Evolutionary conservation across 2,888 invertebrate genomes (phyloP), one percentile per base, ranked within the genome.

Genomic region (Cerastoderma edule): DNA sequence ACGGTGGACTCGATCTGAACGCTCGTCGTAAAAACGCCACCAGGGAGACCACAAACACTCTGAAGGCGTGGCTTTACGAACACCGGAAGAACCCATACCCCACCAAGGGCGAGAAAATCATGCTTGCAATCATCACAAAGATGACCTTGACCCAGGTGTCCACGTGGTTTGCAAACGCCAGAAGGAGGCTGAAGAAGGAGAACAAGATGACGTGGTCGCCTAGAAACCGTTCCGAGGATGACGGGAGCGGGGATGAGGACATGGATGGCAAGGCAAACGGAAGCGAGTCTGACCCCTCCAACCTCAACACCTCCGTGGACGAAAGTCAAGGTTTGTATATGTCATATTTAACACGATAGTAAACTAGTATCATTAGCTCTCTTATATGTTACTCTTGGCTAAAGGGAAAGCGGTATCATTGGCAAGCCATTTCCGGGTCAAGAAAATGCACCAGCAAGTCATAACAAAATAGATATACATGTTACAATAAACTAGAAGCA

Each of bases 181-280:
- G 98, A 79, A 94, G 98, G 87, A 95, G 98, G 60, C 95, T 98
- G 88, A 98, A 98, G 94, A 98, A 98, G 92, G 98, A 98, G 93
- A 98, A 98, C 94, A 98, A 98, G 93, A 98, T 98, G 97, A 98
- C 97, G 83, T 98, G 98, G 98, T 97, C 97, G 91, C 97, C 97
- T 78, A 96, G 97, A 93, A 98, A 98, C 93, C 84, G 92, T 54
- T 85, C 85, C 8, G 86, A 87, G 57, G 86, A 85, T 56, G 92
- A 90, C 53, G 90, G 89, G 64, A 92, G 91, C 46, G 92, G 92
- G 30, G 86, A 84, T 64, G 85, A 83, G 19, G 83, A 80, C 85
- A 72, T 71, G 56, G 83, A 85, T 19, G 64, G 68, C 16, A 76
- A 83, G 54, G 63, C 70, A 24, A 79, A 73, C 44, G 76, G 67